Conservation (phyloP, 2,797 vertebrate genomes). For the Eleutherodactylus coqui region DNA sequence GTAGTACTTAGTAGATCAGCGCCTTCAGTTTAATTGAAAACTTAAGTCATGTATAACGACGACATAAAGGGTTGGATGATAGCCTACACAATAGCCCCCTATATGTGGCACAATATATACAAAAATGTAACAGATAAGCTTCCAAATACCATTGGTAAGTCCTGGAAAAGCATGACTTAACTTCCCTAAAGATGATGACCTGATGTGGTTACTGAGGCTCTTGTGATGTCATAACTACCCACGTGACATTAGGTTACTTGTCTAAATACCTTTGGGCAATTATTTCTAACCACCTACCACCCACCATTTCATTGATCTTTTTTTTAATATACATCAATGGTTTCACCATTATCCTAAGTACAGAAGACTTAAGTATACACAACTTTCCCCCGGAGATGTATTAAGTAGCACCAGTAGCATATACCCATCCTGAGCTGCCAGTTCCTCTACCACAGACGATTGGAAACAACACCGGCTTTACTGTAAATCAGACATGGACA, state of each 20-base stretch:
- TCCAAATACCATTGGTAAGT: background rate
- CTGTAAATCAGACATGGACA: background rate
- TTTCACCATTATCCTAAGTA: background rate
- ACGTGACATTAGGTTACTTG: background rate
- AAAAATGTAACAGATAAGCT: background rate
- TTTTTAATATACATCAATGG: background rate
- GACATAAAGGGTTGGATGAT: no score
- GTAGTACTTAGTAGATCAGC: no score
- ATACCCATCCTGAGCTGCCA: background rate
- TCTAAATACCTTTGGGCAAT: background rate
- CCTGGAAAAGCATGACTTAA: background rate
- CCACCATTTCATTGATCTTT: background rate
- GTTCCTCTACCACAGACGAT: constrained; percentile 4
- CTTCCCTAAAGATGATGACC: background rate
- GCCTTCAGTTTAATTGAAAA: no score
- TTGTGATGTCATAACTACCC: background rate
- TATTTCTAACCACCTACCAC: background rate
- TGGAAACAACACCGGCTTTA: constrained; percentile 23
- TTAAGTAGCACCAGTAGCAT: background rate
- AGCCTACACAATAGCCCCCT: background rate
- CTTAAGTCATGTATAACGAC: no score
- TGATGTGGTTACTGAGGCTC: background rate
- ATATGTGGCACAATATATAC: no score
- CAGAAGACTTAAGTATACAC: background rate
- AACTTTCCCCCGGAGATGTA: background rate